Evolutionary conservation across 2,113 vertebrate genomes (phyloP), one percentile per base, ranked within the genome.

Genomic region (Azemiops feae): DNA sequence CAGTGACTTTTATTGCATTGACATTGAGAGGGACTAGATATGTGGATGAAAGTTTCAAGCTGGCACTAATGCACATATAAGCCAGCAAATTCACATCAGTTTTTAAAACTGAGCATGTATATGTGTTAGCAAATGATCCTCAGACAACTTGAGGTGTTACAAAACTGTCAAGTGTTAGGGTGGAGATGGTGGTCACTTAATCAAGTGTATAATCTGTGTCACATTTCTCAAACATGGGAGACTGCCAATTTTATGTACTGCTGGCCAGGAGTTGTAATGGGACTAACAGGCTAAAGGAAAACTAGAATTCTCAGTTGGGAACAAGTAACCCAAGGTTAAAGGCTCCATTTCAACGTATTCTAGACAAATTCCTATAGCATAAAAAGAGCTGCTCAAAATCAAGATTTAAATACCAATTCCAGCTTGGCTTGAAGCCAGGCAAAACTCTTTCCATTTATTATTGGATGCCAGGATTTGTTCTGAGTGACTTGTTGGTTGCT

Each of bases 201-300:
- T 85, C 87, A 55, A 81, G 92, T 89, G 25, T 89, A 85, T 85
- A 89, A 92, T 89, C 69, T 92, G 69, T 74, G 34, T 85, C 34
- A 81, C 30, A 52, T 92, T 89, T 89, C 74, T 57, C n/a, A 92
- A 92, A 50, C 43, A 85, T 30, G 27, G 18, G 7, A 89, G 69
- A 12, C 69, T 92, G 88, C 88, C 88, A 89, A 57, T 85, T 89
- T 85, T 89, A 16, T 88, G 52, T 60, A 47, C 53, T 50, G 69
- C 16, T 47, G 39, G 52, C 69, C 43, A 85, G 39, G 69, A 92
- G 43, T 58, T 85, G 53, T 89, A 85, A 85, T 57, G 39, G 5
- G 27, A 10, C 53, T 92, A 39, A 81, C n/a, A 23, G 64, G 53
- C 39, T 60, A 52, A 60, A 64, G n/a, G 3, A 53, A 69, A 92